Percentiles rank a stretch among this genome's conserved stretches.
Conservation (phyloP, 2,113 vertebrate genomes). For the Neofelis nebulosa region DNA sequence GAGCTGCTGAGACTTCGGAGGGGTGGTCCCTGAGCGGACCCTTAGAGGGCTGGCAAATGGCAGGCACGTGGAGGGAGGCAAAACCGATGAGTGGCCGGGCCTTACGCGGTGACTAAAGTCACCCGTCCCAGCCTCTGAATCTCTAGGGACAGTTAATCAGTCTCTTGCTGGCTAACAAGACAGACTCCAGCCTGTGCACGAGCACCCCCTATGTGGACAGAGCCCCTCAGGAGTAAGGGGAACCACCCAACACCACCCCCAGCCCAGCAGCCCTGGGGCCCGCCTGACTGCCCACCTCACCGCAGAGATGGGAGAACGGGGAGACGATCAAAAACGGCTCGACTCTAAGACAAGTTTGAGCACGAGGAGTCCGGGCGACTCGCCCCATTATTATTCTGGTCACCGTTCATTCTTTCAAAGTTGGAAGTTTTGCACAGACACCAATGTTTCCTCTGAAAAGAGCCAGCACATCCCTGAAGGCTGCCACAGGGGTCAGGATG, state of each 20-base stretch:
- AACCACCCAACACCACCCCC: rapidly evolving
- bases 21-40: not conserved
- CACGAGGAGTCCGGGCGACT: not conserved
- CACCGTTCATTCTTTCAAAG: not conserved
- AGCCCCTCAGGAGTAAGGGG: not conserved
- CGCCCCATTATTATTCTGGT: not conserved
- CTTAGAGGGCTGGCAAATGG: not conserved
- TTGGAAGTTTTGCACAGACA: not conserved
- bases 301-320: not conserved
- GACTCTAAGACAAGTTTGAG: not conserved
- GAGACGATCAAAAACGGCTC: not conserved
- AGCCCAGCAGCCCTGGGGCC: no score
- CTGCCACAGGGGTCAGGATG: not conserved
- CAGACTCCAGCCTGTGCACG: not conserved
- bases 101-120: not conserved
- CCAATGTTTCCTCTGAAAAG: not conserved
- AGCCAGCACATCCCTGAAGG: not conserved
- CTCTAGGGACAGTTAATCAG: not conserved
- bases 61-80: not conserved
- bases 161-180: not conserved
- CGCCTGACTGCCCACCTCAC: not conserved
- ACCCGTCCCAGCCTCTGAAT: not conserved
- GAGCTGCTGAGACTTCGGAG: not conserved
- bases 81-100: not conserved
- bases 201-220: rapidly evolving